Conservation (phyloP, 2,113 vertebrate genomes). For the Pica pica region DNA sequence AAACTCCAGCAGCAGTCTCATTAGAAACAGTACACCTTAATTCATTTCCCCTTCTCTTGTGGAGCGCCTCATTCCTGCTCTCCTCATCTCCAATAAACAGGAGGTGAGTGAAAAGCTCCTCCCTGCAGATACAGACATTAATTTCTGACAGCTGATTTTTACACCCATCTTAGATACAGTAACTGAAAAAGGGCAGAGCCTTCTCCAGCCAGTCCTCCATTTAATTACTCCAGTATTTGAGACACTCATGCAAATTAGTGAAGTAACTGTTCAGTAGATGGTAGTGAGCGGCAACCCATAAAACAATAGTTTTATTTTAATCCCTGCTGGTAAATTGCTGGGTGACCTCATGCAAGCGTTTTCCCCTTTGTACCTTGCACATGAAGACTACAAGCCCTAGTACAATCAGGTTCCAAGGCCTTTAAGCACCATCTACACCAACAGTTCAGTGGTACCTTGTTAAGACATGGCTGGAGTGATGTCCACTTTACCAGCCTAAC, state of each 20-base stretch:
- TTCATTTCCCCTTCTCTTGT: neutral
- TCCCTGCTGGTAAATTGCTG: neutral
- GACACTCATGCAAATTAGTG: neutral
- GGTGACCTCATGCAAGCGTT: neutral
- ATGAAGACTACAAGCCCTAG: neutral
- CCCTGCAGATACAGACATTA: neutral
- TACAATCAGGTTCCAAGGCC: neutral
- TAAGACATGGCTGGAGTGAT: neutral
- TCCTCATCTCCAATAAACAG: slow-evolving; percentile 9
- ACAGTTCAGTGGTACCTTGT: neutral
- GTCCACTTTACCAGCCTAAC: neutral
- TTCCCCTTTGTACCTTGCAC: neutral
- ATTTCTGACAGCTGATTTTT: slow-evolving; percentile 1
- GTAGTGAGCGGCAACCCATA: neutral
- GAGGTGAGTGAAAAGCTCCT: slow-evolving; percentile 15
- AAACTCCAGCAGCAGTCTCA: slow-evolving; percentile 35
- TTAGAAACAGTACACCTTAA: neutral
- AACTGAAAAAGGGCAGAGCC: neutral
- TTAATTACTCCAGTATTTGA: neutral
- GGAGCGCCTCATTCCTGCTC: neutral
- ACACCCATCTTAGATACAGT: neutral
- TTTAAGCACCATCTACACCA: neutral
- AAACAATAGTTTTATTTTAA: neutral
- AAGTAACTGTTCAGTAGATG: neutral
- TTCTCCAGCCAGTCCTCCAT: neutral